Percentiles rank a stretch among this genome's conserved stretches.
These are phyloP conservation scores for Grus americana DNA, from an alignment of 2,113 vertebrate genomes.

Conservation along the genomic window DNA sequence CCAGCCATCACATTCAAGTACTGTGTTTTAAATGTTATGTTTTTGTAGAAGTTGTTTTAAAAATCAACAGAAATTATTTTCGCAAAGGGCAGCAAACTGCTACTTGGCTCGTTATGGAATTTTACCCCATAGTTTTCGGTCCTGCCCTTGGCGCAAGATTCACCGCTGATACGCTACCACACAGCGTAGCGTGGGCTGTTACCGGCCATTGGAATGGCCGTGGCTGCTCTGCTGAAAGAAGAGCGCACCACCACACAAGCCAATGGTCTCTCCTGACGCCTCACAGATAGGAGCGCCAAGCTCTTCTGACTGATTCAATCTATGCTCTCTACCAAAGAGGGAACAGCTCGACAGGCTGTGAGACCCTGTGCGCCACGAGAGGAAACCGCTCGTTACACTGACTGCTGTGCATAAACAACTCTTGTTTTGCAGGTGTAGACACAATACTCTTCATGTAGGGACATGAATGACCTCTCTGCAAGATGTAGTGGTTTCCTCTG, in stretches of 20 bases:
- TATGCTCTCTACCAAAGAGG: neutral
- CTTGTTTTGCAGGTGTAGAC: neutral
- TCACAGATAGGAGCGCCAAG: neutral
- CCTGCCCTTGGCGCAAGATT: neutral
- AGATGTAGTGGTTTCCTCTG: neutral
- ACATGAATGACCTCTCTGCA: neutral
- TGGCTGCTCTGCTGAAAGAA: neutral
- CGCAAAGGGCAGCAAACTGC: neutral
- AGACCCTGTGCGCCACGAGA: neutral
- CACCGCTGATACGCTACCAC: neutral
- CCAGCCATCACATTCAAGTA: neutral
- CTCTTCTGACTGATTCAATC: neutral
- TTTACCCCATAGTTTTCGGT: neutral
- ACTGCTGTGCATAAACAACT: neutral
- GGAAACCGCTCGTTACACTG: neutral
- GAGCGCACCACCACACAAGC: neutral
- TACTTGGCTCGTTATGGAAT: neutral
- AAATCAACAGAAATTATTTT: neutral
- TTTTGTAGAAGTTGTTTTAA: neutral
- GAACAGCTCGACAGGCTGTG: neutral
- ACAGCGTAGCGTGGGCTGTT: neutral
- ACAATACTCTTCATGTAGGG: fast-evolving
- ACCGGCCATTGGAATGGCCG: neutral
- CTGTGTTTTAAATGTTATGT: neutral
- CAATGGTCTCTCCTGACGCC: neutral